Conservation (phyloP, 2,113 vertebrate species). For the Nymphicus hollandicus region DNA sequence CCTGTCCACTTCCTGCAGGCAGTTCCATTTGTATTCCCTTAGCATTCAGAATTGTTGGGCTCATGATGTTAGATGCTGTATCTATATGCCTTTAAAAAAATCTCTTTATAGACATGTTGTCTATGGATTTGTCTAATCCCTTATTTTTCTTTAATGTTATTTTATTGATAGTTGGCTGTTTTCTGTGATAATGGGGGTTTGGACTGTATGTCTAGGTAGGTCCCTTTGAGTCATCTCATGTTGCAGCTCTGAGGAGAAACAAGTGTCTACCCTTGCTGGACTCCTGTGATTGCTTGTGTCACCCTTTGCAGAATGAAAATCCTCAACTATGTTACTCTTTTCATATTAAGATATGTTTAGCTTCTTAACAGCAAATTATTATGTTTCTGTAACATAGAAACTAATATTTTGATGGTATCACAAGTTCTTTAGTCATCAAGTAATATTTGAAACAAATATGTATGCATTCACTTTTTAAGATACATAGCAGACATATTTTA, state of each 20-base stretch:
- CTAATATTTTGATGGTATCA: not conserved
- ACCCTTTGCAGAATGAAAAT: not conserved
- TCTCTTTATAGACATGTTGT: not conserved
- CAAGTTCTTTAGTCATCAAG: not conserved
- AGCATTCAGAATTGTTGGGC: not conserved
- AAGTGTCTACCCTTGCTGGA: not conserved
- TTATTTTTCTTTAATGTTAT: not conserved
- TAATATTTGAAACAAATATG: not conserved
- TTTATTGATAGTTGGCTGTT: not conserved
- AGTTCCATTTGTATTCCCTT: not conserved
- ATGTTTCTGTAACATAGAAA: not conserved
- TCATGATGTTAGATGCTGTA: not conserved
- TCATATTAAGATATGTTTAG: not conserved
- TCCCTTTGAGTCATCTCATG: not conserved
- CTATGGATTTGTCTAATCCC: not conserved
- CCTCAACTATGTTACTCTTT: not conserved
- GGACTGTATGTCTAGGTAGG: not conserved
- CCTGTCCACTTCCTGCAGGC: not conserved
- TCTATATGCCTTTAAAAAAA: not conserved
- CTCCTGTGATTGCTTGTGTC: not conserved
- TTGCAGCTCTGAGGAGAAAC: not conserved
- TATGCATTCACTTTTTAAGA: not conserved
- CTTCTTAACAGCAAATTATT: constrained; percentile 2
- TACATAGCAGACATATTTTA: constrained; percentile 29
- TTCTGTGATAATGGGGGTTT: not conserved